Conservation (phyloP, 2,888 invertebrate genomes). For the Nemotelus nigrinus region DNA sequence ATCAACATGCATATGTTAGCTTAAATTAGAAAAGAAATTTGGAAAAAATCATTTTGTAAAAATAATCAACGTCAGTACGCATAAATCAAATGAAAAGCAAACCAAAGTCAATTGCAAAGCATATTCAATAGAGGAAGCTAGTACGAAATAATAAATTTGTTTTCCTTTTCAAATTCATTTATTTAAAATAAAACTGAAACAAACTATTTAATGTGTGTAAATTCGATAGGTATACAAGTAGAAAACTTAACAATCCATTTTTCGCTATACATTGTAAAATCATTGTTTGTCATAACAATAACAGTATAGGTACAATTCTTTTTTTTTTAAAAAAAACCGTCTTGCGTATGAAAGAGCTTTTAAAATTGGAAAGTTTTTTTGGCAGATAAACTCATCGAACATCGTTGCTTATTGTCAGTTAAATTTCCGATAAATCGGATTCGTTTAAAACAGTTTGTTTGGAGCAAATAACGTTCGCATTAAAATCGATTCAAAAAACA, state of each 20-base stretch:
- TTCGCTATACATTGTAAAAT: background rate
- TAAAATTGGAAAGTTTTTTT: constrained; percentile 32
- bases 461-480: background rate
- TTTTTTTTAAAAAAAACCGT: background rate
- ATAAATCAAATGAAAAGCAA: constrained; percentile 7
- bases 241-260: constrained; percentile 49
- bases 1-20: constrained; percentile 6
- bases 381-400: background rate
- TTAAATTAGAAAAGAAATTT: background rate
- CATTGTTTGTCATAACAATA: constrained; percentile 17
- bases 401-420: constrained; percentile 22
- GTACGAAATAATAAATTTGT: constrained; percentile 38
- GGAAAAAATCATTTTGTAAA: background rate
- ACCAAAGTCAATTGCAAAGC: constrained; percentile 1
- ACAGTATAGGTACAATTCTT: constrained; percentile 2
- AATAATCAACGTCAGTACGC: constrained; percentile 3
- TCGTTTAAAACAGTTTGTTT: constrained; percentile 24
- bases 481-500: constrained; percentile 12
- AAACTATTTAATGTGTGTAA: constrained; percentile 44
- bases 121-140: constrained; percentile 2
- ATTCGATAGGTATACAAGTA: constrained; percentile 34
- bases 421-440: constrained; percentile 10
- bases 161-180: constrained; percentile 43
- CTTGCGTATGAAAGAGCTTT: constrained; percentile 20
- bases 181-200: constrained; percentile 49